Evolutionary conservation across 2,888 invertebrate species (phyloP).

Genomic region (Parnassius mnemosyne): DNA sequence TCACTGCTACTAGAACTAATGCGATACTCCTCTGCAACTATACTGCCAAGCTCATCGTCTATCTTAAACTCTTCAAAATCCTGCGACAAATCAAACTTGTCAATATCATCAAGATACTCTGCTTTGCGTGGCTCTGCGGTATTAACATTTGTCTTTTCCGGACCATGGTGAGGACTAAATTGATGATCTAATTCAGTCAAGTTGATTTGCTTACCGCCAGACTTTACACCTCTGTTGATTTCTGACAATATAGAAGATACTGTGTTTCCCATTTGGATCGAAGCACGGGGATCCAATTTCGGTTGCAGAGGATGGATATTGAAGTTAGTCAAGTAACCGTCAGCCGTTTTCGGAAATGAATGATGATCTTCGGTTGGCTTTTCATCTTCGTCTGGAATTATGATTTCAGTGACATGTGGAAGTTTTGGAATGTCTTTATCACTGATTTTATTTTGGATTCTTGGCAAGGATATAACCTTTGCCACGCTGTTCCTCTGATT

Average conservation of each 20-base stretch:
- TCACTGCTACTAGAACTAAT: conserved; percentile 77
- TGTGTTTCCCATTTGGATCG: conserved; percentile 82
- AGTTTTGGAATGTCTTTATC: conserved; percentile 86
- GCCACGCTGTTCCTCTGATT: conserved; percentile 70
- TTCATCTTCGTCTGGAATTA: conserved; percentile 84
- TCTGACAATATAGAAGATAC: conserved; percentile 82
- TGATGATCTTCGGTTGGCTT: conserved; percentile 64
- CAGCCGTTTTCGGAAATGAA: conserved; percentile 58
- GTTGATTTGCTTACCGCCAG: conserved; percentile 67
- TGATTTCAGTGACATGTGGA: conserved; percentile 87
- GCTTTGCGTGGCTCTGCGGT: conserved; percentile 64
- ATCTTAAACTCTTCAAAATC: conserved; percentile 90
- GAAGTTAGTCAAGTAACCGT: conserved; percentile 67
- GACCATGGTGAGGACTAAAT: conserved; percentile 53
- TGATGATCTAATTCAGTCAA: conserved; percentile 70
- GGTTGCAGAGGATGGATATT: conserved; percentile 68
- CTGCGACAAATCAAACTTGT: conserved; percentile 85
- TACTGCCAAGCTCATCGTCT: conserved; percentile 84
- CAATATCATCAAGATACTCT: conserved; percentile 76
- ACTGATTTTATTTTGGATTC: conserved; percentile 72
- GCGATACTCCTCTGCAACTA: conserved; percentile 74
- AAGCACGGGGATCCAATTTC: conserved; percentile 74
- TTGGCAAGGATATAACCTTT: conserved; percentile 67
- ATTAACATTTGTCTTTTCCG: conserved; percentile 47
- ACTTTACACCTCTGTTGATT: conserved; percentile 76